phyloP scores from a whole-genome alignment of 2,113 vertebrate genomes.

The Hymenochirus boettgeri region DNA sequence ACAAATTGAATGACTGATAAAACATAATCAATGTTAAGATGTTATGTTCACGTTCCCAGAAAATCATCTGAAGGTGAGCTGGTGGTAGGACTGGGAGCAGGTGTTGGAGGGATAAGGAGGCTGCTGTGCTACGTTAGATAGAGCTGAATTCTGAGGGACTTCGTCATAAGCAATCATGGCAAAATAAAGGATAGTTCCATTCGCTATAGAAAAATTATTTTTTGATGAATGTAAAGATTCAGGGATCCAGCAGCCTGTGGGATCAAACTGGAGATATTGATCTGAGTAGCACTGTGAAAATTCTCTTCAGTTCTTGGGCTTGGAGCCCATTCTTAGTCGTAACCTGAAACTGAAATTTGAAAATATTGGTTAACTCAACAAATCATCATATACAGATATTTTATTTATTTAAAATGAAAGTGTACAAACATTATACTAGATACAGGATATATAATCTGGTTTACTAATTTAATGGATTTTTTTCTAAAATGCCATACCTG shows the following conservation, averaged over 20 bases:
- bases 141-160: slow-evolving; percentile 42
- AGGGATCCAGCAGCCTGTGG: slow-evolving; percentile 50
- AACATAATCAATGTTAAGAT: too few species aligned
- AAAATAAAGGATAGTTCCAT: slow-evolving; percentile 51
- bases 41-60: too few species aligned
- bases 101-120: slow-evolving; percentile 38
- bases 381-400: too few species aligned
- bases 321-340: slow-evolving; percentile 56
- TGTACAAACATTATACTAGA: too few species aligned
- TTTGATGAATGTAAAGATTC: slow-evolving; percentile 55
- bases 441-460: too few species aligned
- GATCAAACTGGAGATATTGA: slow-evolving; percentile 47
- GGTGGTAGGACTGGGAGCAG: background rate
- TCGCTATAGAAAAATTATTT: slow-evolving; percentile 33
- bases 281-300: slow-evolving; percentile 46
- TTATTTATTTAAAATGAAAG: too few species aligned
- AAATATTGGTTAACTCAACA: too few species aligned
- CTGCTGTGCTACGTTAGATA: slow-evolving; percentile 58
- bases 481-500: too few species aligned
- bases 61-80: too few species aligned
- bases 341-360: slow-evolving; percentile 57
- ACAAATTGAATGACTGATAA: too few species aligned
- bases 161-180: slow-evolving; percentile 52
- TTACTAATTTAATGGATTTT: too few species aligned
- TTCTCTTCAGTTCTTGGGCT: slow-evolving; percentile 47